Conservation (phyloP, 2,113 vertebrate genomes). For the Menura novaehollandiae region DNA sequence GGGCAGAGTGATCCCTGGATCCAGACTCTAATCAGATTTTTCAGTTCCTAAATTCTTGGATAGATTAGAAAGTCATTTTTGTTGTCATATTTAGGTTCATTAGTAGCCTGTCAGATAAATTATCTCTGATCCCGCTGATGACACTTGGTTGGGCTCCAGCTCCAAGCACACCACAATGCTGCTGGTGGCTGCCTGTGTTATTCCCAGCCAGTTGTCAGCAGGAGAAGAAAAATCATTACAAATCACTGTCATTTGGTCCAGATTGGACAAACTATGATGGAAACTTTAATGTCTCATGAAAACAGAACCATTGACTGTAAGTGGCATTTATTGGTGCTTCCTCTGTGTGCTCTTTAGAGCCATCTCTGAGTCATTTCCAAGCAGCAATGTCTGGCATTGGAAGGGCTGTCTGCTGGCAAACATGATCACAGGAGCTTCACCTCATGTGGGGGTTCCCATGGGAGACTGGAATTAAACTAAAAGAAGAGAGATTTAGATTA, state of each 20-base stretch:
- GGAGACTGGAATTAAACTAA: neutral
- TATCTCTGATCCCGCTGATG: neutral
- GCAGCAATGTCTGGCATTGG: neutral
- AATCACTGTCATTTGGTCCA: slow-evolving; percentile 7
- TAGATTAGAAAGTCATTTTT: neutral
- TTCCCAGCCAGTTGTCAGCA: slow-evolving; percentile 14
- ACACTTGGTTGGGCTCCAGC: slow-evolving; percentile 28
- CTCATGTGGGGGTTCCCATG: neutral
- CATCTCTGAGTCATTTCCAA: neutral
- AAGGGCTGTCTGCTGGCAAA: neutral
- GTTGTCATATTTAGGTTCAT: slow-evolving; percentile 26
- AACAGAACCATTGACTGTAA: neutral
- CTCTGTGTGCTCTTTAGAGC: neutral
- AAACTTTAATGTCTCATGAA: slow-evolving; percentile 17
- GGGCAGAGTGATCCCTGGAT: neutral
- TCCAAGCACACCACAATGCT: neutral
- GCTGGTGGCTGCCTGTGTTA: neutral
- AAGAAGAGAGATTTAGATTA: neutral
- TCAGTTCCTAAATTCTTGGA: neutral
- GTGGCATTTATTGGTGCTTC: neutral
- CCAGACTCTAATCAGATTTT: neutral
- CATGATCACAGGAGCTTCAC: neutral
- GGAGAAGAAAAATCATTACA: slow-evolving; percentile 1
- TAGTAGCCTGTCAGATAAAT: slow-evolving; percentile 42
- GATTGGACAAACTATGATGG: slow-evolving; percentile 28